Conservation (phyloP, 2,113 vertebrate species). For the Lepidothrix coronata region DNA sequence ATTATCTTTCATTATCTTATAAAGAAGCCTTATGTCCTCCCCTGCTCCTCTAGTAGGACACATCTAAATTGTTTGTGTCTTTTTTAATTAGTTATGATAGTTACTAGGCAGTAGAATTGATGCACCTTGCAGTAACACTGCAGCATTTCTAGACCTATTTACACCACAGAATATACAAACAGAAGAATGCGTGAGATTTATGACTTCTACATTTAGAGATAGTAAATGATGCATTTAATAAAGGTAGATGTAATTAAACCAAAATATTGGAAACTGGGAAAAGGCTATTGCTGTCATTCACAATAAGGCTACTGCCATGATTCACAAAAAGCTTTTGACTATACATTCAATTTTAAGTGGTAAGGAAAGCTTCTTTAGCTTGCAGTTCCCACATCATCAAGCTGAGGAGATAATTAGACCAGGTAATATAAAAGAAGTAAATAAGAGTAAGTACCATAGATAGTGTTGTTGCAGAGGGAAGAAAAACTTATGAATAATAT, state of each 20-base stretch:
- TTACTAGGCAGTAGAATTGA: background rate
- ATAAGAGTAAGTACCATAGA: background rate
- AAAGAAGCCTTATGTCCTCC: background rate
- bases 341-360: background rate
- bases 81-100: background rate
- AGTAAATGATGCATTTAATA: background rate
- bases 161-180: background rate
- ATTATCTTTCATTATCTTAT: background rate
- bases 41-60: background rate
- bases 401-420: background rate
- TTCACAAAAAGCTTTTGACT: background rate
- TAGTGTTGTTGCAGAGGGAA: background rate
- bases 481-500: background rate
- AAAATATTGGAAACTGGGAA: background rate
- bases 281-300: background rate
- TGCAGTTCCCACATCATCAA: background rate
- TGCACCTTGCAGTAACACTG: background rate
- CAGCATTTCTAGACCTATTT: background rate
- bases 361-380: background rate
- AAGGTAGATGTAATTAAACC: background rate
- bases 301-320: background rate
- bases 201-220: background rate
- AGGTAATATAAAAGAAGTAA: background rate
- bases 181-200: background rate
- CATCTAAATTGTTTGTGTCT: background rate